Percentiles rank a stretch among this genome's conserved stretches.
Conservation (phyloP, 2,888 invertebrate genomes). For the Abrostola tripartita region DNA sequence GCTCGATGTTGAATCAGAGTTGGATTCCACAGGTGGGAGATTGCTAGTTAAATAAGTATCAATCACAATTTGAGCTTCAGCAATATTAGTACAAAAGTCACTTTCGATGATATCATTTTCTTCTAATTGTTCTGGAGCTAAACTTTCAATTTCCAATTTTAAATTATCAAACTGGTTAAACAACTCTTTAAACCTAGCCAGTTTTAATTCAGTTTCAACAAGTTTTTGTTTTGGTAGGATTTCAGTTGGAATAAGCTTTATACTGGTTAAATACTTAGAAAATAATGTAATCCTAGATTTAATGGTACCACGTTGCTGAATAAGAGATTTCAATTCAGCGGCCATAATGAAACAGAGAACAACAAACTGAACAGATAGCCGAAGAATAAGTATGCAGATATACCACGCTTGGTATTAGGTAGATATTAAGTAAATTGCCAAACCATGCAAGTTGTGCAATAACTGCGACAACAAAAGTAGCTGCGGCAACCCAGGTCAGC, state of each 20-base stretch:
- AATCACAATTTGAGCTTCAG: not conserved
- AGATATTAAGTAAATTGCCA: no score
- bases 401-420: no score
- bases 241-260: not conserved
- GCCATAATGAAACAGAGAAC: not conserved
- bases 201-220: no score
- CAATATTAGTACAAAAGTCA: conserved; percentile 1
- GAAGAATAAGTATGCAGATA: not conserved
- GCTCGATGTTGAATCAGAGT: not conserved
- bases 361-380: not conserved
- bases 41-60: not conserved
- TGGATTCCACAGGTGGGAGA: not conserved
- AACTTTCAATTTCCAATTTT: conserved; percentile 5
- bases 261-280: conserved; percentile 1
- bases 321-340: not conserved
- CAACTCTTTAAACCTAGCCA: conserved; percentile 1
- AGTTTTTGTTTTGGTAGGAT: not conserved
- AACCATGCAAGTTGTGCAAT: no score
- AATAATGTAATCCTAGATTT: not conserved
- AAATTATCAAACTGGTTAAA: conserved; percentile 2
- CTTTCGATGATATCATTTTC: conserved; percentile 2
- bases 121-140: not conserved
- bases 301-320: conserved; percentile 1
- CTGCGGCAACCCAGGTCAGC: no score
- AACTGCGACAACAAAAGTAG: no score